Conservation (phyloP, 2,888 invertebrate species). For the Agrochola lychnidis region DNA sequence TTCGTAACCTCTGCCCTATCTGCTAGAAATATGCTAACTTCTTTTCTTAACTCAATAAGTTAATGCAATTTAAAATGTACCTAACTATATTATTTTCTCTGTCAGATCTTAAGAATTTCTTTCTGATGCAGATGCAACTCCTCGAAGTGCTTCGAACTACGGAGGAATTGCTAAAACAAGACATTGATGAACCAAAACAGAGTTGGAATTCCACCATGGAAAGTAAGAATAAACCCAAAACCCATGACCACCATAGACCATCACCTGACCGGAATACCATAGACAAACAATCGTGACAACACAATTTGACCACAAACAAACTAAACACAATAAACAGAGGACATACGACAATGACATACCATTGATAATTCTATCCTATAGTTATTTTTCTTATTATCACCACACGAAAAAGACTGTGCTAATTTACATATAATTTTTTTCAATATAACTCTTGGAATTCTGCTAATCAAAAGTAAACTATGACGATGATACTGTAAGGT, state of each 20-base stretch:
- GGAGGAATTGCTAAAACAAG: background rate
- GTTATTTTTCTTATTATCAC: slow-evolving; percentile 72
- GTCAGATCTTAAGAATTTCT: background rate
- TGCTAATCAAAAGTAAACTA: slow-evolving; percentile 20
- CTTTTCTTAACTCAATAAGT: background rate
- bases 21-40: background rate
- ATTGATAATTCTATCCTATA: slow-evolving; percentile 66
- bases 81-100: background rate
- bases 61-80: background rate
- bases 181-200: background rate
- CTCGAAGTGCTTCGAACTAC: background rate
- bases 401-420: slow-evolving; percentile 74
- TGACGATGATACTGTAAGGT: accelerated
- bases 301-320: slow-evolving; percentile 65
- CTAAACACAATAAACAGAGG: slow-evolving; percentile 69
- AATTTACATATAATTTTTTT: slow-evolving; percentile 47
- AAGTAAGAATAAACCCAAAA: slow-evolving; percentile 23
- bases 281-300: slow-evolving; percentile 72
- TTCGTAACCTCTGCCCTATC: background rate
- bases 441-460: background rate
- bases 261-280: slow-evolving; percentile 64
- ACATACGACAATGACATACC: slow-evolving; percentile 78
- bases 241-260: slow-evolving; percentile 5
- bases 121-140: background rate
- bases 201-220: background rate